These are phyloP conservation scores for Yasuhikotakia modesta DNA, from an alignment of 2,797 vertebrate genomes.

Conservation along the genomic window DNA sequence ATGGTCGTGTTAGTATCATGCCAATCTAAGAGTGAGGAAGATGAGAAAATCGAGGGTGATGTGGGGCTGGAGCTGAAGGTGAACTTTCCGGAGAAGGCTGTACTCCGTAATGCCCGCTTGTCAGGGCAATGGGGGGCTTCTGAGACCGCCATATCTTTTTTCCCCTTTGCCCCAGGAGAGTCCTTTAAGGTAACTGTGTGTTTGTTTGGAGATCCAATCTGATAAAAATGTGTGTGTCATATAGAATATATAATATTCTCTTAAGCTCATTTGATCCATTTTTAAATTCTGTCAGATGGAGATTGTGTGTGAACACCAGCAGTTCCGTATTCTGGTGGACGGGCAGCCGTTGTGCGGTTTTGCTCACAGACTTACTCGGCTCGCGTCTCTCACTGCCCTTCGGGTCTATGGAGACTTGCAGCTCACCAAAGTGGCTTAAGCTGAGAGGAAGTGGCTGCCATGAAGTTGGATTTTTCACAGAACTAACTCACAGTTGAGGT, in stretches of 20 bases:
- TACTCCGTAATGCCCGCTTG: slow-evolving; percentile 84
- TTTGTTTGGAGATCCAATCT: neutral
- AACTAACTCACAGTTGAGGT: slow-evolving; percentile 8
- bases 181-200: slow-evolving; percentile 81
- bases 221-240: neutral
- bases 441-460: neutral
- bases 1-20: slow-evolving; percentile 83
- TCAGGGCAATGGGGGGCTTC: slow-evolving; percentile 84
- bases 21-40: slow-evolving; percentile 65
- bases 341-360: slow-evolving; percentile 88
- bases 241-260: neutral
- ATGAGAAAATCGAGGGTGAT: slow-evolving; percentile 76
- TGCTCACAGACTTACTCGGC: slow-evolving; percentile 78
- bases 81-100: slow-evolving; percentile 83
- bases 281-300: slow-evolving; percentile 81
- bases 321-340: slow-evolving; percentile 88
- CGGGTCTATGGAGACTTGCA: slow-evolving; percentile 84
- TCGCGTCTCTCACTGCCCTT: slow-evolving; percentile 82
- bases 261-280: neutral
- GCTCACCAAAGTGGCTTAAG: slow-evolving; percentile 88
- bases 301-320: slow-evolving; percentile 90
- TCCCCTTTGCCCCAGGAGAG: slow-evolving; percentile 86
- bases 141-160: slow-evolving; percentile 86
- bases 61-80: slow-evolving; percentile 84
- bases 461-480: slow-evolving; percentile 18